A percentile compares a stretch with the other conserved stretches of the same genome.
Conservation (phyloP, 1,140 invertebrate genomes). For the Drosophila persimilis region DNA sequence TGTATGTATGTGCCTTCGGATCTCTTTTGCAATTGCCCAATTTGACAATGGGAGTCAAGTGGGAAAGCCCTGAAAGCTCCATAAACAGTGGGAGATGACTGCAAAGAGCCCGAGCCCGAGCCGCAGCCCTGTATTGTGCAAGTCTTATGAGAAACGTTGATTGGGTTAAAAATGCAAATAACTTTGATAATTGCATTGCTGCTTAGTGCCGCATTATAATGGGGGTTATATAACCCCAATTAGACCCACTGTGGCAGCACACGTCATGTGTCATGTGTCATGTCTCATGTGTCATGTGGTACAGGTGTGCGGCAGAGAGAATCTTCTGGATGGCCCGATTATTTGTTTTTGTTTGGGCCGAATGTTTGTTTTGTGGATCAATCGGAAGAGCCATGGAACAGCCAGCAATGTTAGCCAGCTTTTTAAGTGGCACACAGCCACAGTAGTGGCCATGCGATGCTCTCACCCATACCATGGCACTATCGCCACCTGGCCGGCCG, state of each 20-base stretch:
- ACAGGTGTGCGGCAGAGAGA: slow-evolving; percentile 7
- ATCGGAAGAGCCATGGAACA: neutral
- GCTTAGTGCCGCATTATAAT: slow-evolving; percentile 28
- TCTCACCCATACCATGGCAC: slow-evolving; percentile 2
- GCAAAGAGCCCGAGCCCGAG: slow-evolving; percentile 1
- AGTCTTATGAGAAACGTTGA: slow-evolving; percentile 20
- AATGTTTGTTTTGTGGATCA: neutral
- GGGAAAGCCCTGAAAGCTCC: slow-evolving; percentile 17
- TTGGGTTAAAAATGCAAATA: slow-evolving; percentile 48
- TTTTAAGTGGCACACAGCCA: slow-evolving; percentile 45
- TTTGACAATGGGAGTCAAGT: slow-evolving; percentile 56
- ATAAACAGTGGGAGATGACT: slow-evolving; percentile 4
- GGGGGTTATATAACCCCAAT: slow-evolving; percentile 43
- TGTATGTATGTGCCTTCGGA: slow-evolving; percentile 25
- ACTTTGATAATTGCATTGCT: slow-evolving; percentile 25
- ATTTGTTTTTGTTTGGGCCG: slow-evolving; percentile 7
- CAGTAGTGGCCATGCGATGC: slow-evolving; percentile 23
- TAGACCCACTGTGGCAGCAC: slow-evolving; percentile 50
- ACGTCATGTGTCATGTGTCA: slow-evolving; percentile 32
- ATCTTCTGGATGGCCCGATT: slow-evolving; percentile 1
- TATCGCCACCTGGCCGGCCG: neutral
- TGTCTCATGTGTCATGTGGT: too few relatives aligned
- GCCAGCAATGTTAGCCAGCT: slow-evolving; percentile 35
- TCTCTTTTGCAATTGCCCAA: slow-evolving; percentile 63
- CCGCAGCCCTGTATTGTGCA: slow-evolving; percentile 4